phyloP scores from a whole-genome alignment of 2,888 invertebrate genomes.

The Xestobium rufovillosum region DNA sequence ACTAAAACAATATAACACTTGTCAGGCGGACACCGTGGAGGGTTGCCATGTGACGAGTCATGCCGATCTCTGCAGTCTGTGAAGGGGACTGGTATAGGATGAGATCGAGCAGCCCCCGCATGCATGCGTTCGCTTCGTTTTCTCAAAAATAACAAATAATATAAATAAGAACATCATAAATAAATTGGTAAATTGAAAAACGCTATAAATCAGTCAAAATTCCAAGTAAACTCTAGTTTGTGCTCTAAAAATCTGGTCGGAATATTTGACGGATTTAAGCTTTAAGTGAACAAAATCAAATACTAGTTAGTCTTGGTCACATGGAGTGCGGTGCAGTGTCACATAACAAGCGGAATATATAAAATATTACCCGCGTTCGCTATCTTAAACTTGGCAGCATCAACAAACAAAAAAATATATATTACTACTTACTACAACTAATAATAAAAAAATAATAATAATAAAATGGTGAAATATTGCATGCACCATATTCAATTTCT shows the following conservation, averaged over 20 bases:
- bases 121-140: conserved; percentile 31
- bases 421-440: conserved; percentile 41
- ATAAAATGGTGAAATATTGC: conserved; percentile 19
- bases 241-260: too few species aligned
- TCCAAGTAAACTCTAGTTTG: too few species aligned
- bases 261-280: too few species aligned
- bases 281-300: too few species aligned
- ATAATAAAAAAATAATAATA: conserved; percentile 25
- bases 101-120: conserved; percentile 41
- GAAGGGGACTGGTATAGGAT: conserved; percentile 29
- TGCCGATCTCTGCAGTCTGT: conserved; percentile 20
- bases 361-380: conserved; percentile 26
- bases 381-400: conserved; percentile 48
- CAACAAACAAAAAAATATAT: conserved; percentile 41
- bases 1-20: conserved; percentile 39
- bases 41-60: too few species aligned
- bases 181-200: conserved; percentile 33
- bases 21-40: conserved; percentile 32
- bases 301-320: too few species aligned
- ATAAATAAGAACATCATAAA: conserved; percentile 40
- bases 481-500: too few species aligned
- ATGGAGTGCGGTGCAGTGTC: too few species aligned
- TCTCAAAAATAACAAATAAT: conserved; percentile 38
- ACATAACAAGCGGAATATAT: too few species aligned
- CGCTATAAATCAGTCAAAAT: too few species aligned